phyloP scores from a whole-genome alignment of 2,888 invertebrate species.

The Zele albiditarsus region DNA sequence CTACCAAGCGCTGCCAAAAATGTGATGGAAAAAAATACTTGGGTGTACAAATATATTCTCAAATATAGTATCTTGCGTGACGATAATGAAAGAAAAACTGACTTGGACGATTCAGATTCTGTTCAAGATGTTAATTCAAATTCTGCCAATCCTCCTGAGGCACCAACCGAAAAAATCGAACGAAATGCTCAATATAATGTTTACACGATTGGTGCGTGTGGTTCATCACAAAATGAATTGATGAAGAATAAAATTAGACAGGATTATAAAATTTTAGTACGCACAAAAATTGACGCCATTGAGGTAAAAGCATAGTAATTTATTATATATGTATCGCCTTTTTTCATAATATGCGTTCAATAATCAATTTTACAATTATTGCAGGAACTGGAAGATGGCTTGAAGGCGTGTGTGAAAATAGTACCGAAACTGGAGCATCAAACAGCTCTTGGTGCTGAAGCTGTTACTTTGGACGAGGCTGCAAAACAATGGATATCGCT shows the following conservation, averaged over 20 bases:
- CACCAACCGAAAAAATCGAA: constrained; percentile 9
- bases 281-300: constrained; percentile 58
- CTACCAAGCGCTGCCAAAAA: constrained; percentile 56
- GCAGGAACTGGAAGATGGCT: constrained; percentile 48
- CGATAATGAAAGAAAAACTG: constrained; percentile 36
- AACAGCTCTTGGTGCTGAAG: constrained; percentile 58
- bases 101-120: constrained; percentile 19
- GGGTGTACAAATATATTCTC: constrained; percentile 61
- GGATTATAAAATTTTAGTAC: constrained; percentile 59
- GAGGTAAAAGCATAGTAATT: constrained; percentile 50
- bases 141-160: constrained; percentile 4
- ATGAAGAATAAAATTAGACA: constrained; percentile 55
- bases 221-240: constrained; percentile 51
- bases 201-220: constrained; percentile 54
- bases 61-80: constrained; percentile 47
- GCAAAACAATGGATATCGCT: constrained; percentile 60
- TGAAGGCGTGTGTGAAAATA: constrained; percentile 50
- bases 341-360: background rate
- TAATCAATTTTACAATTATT: constrained; percentile 9
- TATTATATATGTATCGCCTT: background rate
- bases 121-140: background rate
- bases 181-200: constrained; percentile 56
- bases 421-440: constrained; percentile 62
- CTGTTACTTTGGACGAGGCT: constrained; percentile 59
- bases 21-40: constrained; percentile 59